Base-by-base conservation (phyloP, 1,140 invertebrate species). In the Procambarus virginalis region DNA sequence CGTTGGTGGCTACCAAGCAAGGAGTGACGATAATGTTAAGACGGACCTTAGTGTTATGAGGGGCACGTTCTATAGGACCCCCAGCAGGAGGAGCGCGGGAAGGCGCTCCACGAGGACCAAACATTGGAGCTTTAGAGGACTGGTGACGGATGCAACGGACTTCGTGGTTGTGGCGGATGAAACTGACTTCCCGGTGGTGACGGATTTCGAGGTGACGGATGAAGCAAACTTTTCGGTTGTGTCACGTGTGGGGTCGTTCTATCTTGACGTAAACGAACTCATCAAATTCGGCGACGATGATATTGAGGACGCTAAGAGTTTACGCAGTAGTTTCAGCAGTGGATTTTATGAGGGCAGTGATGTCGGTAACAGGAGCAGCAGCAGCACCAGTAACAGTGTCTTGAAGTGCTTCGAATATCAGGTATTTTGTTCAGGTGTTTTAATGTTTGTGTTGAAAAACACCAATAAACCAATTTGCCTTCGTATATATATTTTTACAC, bases 1-100 rank as follows among this genome's bases (percentile, higher is more conserved):
- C 34, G 77, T 85, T 46, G 84, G 84, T 17, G n/a, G 84, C 34
- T 85, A 85, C 51, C 51, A 55, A 77, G 14, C 51, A 5, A 85
- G 84, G 22, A 22, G 70, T 49, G 73, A 85, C 48, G 46, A 48
- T 20, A 55, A 80, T 20, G 75, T 34, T n/a, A 51, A 46, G 5
- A 12, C 20, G 2, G 46, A 55, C 48, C 51, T 73, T 3, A 14
- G n/a, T 5, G 51, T 34, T 4, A 0, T 58, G 3, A 14, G 20
- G n/a, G 3, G n/a, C 8, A 64, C 48, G n/a, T 60, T 85, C 49
- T 77, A 58, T n/a, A 76, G 84, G 75, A 22, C 45, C 22, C 12
- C n/a, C 70, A 85, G 73, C 84, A 45, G 49, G 75, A 75, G 75
- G 20, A 49, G 10, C 49, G 58, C 70, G 2, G 51, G 46, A 46